phyloP scores from a whole-genome alignment of 2,888 invertebrate species.

The Thera britannica region DNA sequence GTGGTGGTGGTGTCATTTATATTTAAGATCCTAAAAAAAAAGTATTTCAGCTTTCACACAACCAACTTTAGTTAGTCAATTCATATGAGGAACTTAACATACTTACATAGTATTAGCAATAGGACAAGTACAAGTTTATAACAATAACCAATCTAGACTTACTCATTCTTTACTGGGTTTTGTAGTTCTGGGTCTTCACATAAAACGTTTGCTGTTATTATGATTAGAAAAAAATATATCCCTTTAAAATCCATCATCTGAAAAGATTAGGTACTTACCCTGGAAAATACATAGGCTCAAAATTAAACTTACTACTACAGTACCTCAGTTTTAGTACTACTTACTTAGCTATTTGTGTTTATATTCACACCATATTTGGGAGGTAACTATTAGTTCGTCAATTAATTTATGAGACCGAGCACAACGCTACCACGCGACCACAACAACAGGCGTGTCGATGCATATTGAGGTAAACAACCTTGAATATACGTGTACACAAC shows the following conservation, averaged over 20 bases:
- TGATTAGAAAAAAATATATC: conserved; percentile 5
- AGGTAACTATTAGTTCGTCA: no score
- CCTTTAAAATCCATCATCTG: conserved; percentile 26
- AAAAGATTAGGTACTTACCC: conserved; percentile 3
- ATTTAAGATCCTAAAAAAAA: conserved; percentile 34
- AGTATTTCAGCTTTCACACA: no score
- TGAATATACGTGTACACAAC: not conserved
- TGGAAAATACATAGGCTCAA: no score
- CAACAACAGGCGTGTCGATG: conserved; percentile 1
- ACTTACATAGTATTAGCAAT: no score
- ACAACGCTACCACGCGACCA: conserved; percentile 5
- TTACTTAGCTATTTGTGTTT: no score
- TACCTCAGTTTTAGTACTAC: no score
- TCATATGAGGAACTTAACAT: no score
- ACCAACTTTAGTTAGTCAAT: no score
- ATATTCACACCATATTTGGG: no score
- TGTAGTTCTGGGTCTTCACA: conserved; percentile 17
- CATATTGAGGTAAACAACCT: conserved; percentile 15
- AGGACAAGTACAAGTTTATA: no score
- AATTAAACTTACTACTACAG: no score
- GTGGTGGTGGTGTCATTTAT: not conserved
- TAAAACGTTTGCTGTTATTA: conserved; percentile 2
- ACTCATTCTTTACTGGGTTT: conserved; percentile 17
- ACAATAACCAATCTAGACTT: conserved; percentile 8
- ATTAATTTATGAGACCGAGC: not conserved